These are phyloP conservation scores for Dicrostonyx torquatus DNA, from an alignment of 2,797 vertebrate genomes.

Conservation along the genomic window DNA sequence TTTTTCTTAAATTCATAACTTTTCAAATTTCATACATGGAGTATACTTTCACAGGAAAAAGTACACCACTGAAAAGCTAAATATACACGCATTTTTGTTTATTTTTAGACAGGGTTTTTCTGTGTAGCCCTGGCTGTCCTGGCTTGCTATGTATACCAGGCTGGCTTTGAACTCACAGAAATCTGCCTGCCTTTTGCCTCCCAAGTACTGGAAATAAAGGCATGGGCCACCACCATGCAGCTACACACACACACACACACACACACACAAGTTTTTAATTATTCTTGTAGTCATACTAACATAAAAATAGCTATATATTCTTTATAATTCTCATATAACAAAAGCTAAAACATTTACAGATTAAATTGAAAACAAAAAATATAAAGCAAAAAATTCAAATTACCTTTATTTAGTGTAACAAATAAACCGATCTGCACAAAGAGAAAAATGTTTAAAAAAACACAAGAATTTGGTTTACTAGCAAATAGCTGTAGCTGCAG, in stretches of 20 bases:
- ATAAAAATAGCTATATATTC: constrained; percentile 73
- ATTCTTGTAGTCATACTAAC: constrained; percentile 68
- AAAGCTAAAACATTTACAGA: constrained; percentile 61
- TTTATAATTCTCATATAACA: constrained; percentile 62
- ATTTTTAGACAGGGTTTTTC: background rate
- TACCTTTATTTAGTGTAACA: constrained; percentile 45
- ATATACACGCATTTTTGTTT: too few relatives aligned
- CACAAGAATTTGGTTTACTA: constrained; percentile 67
- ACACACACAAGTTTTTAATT: constrained; percentile 49
- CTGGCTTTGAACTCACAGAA: background rate
- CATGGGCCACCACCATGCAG: background rate
- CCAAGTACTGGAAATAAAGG: background rate
- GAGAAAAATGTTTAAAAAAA: constrained; percentile 28
- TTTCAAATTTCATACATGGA: constrained; percentile 38
- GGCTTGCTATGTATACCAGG: background rate
- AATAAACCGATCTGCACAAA: constrained; percentile 38
- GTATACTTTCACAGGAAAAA: background rate
- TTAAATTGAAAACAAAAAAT: constrained; percentile 56
- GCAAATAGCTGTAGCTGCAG: constrained; percentile 53
- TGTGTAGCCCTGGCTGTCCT: background rate
- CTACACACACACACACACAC: background rate
- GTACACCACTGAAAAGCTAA: constrained; percentile 38
- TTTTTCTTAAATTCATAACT: background rate
- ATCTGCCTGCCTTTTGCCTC: background rate
- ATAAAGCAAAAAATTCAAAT: constrained; percentile 57